phyloP scores from a whole-genome alignment of 1,140 invertebrate species.

The Antheraea pernyi region DNA sequence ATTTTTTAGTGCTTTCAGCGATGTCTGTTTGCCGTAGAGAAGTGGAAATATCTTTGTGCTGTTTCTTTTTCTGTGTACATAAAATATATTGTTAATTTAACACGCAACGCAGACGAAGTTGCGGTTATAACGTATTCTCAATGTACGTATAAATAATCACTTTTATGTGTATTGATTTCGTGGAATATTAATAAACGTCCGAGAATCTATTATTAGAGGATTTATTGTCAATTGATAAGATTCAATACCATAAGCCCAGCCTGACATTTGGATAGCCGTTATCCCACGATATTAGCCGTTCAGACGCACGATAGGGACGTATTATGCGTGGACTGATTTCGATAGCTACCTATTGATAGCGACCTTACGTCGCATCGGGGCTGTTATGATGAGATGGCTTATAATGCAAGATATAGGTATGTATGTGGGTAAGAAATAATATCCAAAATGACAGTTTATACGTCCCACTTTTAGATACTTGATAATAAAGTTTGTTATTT shows the following conservation, averaged over 20 bases:
- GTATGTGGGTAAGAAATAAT: no score
- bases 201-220: slow-evolving; percentile 20
- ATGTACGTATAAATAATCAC: no score
- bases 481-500: no score
- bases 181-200: slow-evolving; percentile 2
- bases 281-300: slow-evolving; percentile 16
- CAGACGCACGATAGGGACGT: slow-evolving; percentile 8
- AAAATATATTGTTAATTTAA: no score
- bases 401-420: not conserved
- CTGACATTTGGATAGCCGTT: slow-evolving; percentile 16
- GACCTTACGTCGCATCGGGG: not conserved
- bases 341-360: not conserved
- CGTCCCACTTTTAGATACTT: no score
- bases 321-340: slow-evolving; percentile 8
- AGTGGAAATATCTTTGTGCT: no score
- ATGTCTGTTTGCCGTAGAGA: no score
- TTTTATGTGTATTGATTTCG: not conserved
- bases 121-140: no score
- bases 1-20: no score
- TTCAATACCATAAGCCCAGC: slow-evolving; percentile 11
- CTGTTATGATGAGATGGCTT: not conserved
- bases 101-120: no score
- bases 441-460: no score
- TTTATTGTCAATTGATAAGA: slow-evolving; percentile 26
- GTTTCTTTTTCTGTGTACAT: no score